Evolutionary conservation across 1,140 invertebrate genomes (phyloP).

Genomic region (Elysia chlorotica): DNA sequence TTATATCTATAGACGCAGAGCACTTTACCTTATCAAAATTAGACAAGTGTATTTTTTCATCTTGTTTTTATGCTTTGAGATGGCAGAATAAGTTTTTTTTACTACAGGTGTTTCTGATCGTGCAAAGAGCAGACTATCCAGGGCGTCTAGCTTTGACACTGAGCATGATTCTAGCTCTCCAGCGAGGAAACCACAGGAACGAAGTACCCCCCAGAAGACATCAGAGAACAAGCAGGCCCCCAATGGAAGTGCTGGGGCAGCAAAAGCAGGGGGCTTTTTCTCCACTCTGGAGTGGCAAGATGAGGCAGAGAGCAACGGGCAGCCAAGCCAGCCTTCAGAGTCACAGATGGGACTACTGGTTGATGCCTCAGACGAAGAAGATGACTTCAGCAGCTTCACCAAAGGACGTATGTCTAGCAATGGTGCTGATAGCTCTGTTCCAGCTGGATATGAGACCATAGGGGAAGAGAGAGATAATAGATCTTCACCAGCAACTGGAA

Average conservation of each 20-base stretch:
- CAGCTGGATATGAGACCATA: constrained; percentile 12
- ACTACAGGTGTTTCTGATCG: constrained; percentile 48
- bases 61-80: no score
- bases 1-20: no score
- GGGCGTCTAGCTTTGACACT: constrained; percentile 44
- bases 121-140: constrained; percentile 37
- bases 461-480: neutral
- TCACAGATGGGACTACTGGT: constrained; percentile 29
- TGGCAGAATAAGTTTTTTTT: no score
- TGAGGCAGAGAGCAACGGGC: neutral
- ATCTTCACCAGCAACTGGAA: constrained; percentile 1
- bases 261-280: constrained; percentile 41
- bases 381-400: constrained; percentile 47
- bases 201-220: constrained; percentile 5
- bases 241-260: constrained; percentile 23
- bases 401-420: constrained; percentile 26
- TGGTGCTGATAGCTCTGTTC: constrained; percentile 11
- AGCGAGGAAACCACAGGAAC: no score
- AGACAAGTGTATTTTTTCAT: no score
- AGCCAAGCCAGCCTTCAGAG: constrained; percentile 3
- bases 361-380: constrained; percentile 38
- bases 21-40: no score
- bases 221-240: no score
- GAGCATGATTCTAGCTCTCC: constrained; percentile 62
- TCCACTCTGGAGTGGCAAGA: constrained; percentile 45